Conservation (phyloP, 2,888 invertebrate genomes). For the Stenurella melanura region DNA sequence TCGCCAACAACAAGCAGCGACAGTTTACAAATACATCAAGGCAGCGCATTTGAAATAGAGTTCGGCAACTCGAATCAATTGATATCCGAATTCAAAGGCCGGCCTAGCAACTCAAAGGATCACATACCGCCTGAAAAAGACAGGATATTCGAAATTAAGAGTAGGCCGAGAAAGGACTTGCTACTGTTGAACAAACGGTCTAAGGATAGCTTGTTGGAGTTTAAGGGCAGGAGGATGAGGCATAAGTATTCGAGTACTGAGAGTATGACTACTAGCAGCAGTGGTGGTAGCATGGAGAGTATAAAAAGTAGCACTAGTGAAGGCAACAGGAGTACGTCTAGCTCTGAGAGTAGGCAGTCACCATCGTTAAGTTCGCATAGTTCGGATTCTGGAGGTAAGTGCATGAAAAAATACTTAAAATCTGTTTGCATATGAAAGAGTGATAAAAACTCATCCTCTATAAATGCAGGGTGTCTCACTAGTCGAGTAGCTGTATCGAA, state of each 20-base stretch:
- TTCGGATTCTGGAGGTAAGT: slow-evolving; percentile 84
- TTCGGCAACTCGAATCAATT: slow-evolving; percentile 64
- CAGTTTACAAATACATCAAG: slow-evolving; percentile 70
- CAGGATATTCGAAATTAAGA: slow-evolving; percentile 79
- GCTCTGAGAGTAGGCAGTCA: slow-evolving; percentile 89
- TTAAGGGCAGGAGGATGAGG: slow-evolving; percentile 80
- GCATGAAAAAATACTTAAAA: neutral
- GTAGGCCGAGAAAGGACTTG: slow-evolving; percentile 78
- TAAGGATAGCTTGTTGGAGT: slow-evolving; percentile 72
- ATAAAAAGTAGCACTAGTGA: slow-evolving; percentile 91
- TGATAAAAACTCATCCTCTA: no score
- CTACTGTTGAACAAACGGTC: slow-evolving; percentile 65
- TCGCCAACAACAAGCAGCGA: slow-evolving; percentile 78
- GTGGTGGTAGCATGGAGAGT: slow-evolving; percentile 92
- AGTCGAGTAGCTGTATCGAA: no score
- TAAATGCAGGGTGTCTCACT: no score
- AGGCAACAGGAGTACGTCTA: slow-evolving; percentile 89
- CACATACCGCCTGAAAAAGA: slow-evolving; percentile 76
- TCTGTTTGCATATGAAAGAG: no score
- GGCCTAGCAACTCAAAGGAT: slow-evolving; percentile 75
- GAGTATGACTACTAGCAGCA: slow-evolving; percentile 91
- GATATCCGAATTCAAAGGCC: slow-evolving; percentile 78
- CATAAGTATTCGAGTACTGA: slow-evolving; percentile 86
- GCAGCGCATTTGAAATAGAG: slow-evolving; percentile 69
- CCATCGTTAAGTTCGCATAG: slow-evolving; percentile 90